Base-by-base conservation (phyloP, 1,140 invertebrate genomes). In the Caenorhabditis tropicalis region DNA sequence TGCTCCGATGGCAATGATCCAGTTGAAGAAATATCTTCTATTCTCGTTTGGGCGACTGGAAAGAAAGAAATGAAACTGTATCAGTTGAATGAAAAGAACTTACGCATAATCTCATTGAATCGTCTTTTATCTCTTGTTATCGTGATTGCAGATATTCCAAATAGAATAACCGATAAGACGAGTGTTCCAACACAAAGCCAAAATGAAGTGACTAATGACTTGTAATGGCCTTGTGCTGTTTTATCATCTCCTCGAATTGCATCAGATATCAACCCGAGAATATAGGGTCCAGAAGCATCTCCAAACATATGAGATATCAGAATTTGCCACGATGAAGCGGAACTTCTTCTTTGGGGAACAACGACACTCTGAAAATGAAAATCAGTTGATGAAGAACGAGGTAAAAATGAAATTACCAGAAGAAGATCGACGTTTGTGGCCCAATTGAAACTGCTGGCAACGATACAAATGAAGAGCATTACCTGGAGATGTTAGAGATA, bases 351-450 rank as follows among this genome's bases (percentile, higher is more conserved):
- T 16, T 95, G 95, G 6, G 96, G 96, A 43, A 82, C 51, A n/a
- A 88, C 82, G 65, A 84, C 83, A 49, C 79, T 49, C 81, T 86
- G 53, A 79, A 88, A 53, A 36, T 33, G 43, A 33, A 4, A 29
- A 21, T 21, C 21, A 7, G 19, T 36, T n/a, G 15, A 15, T 1
- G 12, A 65, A 29, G 12, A 84, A 81, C 19, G n/a, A n/a, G 39
- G 46, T 6, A 5, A 43, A 43, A 43, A 43, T 6, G 31, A 39
- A 36, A 49, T 46, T 74, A 98, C 96, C 94, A 99, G 93, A 88
- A 98, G 93, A 86, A 99, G 98, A 92, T 99, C 97, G 60, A 97
- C 96, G 81, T 98, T 96, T 91, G 99, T 95, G 3, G 97, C 95
- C 97, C 97, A 99, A 91, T 97, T 98, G 83, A 98, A 93, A 93